Percentiles rank a stretch among this genome's conserved stretches.
Evolutionary conservation across 2,113 vertebrate species (phyloP).

Genomic region (Felis chaus): DNA sequence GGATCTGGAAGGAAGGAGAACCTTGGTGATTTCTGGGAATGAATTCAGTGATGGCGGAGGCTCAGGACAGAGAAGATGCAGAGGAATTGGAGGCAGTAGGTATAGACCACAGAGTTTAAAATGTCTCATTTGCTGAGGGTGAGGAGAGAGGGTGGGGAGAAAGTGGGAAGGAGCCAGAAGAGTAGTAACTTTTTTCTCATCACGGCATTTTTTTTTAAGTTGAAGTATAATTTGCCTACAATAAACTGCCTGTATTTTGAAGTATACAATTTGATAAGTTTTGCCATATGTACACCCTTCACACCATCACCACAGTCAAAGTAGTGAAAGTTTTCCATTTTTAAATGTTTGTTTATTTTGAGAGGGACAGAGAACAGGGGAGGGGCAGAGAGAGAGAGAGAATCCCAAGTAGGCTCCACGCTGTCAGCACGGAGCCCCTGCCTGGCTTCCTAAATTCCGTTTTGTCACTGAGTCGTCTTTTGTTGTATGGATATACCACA

Average conservation of each 20-base stretch:
- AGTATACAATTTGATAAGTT: background rate
- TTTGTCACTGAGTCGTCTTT: background rate
- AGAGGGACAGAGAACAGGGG: too few relatives aligned
- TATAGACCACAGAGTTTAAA: background rate
- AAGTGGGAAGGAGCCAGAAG: background rate
- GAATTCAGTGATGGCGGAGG: background rate
- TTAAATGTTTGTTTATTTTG: too few relatives aligned
- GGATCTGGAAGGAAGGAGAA: background rate
- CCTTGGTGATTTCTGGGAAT: background rate
- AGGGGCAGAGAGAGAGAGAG: too few relatives aligned
- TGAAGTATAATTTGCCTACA: background rate
- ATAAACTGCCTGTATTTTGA: background rate
- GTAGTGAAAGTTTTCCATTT: background rate
- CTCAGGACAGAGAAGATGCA: background rate
- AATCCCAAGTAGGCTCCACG: too few relatives aligned
- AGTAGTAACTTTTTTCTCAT: background rate
- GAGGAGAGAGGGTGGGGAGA: background rate
- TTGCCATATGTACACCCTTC: background rate
- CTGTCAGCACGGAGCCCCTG: too few relatives aligned
- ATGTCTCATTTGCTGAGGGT: background rate
- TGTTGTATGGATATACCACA: background rate
- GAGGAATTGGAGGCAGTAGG: background rate
- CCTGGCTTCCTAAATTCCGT: background rate
- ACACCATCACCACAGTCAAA: background rate
- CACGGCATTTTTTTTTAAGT: background rate